phyloP scores from a whole-genome alignment of 1,140 invertebrate species.

The Pseudoatta argentina region DNA sequence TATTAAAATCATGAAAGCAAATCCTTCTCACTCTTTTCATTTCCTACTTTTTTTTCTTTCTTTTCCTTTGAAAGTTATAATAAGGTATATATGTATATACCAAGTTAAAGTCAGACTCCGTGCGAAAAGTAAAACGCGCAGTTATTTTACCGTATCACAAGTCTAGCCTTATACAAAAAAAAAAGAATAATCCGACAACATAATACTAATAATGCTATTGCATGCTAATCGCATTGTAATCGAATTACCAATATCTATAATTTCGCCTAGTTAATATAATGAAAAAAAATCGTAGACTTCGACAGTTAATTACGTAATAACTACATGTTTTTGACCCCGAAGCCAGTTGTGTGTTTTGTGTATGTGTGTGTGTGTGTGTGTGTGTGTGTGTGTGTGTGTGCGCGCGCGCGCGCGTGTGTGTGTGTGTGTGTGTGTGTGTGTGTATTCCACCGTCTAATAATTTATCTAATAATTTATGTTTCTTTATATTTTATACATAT shows the following conservation, averaged over 20 bases:
- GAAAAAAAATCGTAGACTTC: slow-evolving; percentile 21
- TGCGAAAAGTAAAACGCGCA: slow-evolving; percentile 29
- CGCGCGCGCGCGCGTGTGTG: too few species aligned
- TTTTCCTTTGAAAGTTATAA: background rate
- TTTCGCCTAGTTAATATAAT: slow-evolving; percentile 25
- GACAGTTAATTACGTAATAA: slow-evolving; percentile 48
- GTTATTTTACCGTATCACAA: slow-evolving; percentile 37
- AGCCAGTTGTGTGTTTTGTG: slow-evolving; percentile 13
- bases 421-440: background rate
- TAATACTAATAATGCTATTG: slow-evolving; percentile 37
- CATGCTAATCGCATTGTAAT: background rate
- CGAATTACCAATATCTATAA: slow-evolving; percentile 24
- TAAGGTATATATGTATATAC: background rate
- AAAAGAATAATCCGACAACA: slow-evolving; percentile 1
- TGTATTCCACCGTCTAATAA: slow-evolving; percentile 6
- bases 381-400: too few species aligned
- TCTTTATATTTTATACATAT: slow-evolving; percentile 43
- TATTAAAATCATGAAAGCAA: slow-evolving; percentile 24
- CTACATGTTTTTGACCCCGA: slow-evolving; percentile 37
- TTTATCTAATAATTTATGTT: slow-evolving; percentile 18
- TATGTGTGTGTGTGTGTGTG: background rate
- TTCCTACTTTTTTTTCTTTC: slow-evolving; percentile 1
- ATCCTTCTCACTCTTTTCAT: background rate
- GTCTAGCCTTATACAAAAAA: slow-evolving; percentile 30
- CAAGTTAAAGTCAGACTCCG: slow-evolving; percentile 10